Percentiles rank a stretch among this genome's conserved stretches.
Evolutionary conservation across 92 coral and sea anemone genomes (phyloP).

Genomic region (Porites rus): DNA sequence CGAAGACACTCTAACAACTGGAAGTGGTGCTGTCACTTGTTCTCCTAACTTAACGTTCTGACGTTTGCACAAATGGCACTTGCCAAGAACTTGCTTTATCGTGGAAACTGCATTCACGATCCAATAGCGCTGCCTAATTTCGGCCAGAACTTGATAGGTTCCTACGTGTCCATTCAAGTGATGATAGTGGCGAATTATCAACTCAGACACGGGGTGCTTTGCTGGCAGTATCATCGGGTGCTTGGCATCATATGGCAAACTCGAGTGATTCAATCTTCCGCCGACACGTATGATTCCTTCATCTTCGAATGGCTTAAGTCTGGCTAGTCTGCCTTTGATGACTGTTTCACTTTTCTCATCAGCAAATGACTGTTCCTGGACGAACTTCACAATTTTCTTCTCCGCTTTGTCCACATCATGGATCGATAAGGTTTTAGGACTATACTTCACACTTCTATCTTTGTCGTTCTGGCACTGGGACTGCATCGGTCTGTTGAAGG

Average conservation of each 20-base stretch:
- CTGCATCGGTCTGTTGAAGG: background rate
- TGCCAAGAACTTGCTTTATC: slow-evolving; percentile 47
- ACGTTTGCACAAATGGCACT: slow-evolving; percentile 64
- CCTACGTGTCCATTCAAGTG: slow-evolving; percentile 62
- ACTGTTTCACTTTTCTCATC: background rate
- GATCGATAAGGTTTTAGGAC: slow-evolving; percentile 1
- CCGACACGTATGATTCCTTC: slow-evolving; percentile 62
- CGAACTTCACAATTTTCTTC: slow-evolving; percentile 51
- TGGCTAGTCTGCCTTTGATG: slow-evolving; percentile 1
- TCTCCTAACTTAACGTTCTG: slow-evolving; percentile 53
- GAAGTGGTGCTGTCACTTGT: slow-evolving; percentile 66
- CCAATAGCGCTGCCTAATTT: slow-evolving; percentile 57
- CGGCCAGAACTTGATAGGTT: slow-evolving; percentile 63
- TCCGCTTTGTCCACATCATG: slow-evolving; percentile 35
- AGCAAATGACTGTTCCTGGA: slow-evolving; percentile 54
- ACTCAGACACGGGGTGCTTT: slow-evolving; percentile 46
- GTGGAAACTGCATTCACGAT: slow-evolving; percentile 54
- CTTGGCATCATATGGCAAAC: slow-evolving; percentile 53
- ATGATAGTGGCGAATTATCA: slow-evolving; percentile 49
- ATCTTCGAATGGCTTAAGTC: slow-evolving; percentile 52
- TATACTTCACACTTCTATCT: background rate
- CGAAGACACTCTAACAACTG: slow-evolving; percentile 59
- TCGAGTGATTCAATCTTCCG: slow-evolving; percentile 47
- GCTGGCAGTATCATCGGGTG: slow-evolving; percentile 60
- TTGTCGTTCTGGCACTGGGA: background rate